Evolutionary conservation across 2,113 vertebrate species (phyloP), one percentile per base, ranked within the genome.

Genomic region (Chelonoidis abingdonii): DNA sequence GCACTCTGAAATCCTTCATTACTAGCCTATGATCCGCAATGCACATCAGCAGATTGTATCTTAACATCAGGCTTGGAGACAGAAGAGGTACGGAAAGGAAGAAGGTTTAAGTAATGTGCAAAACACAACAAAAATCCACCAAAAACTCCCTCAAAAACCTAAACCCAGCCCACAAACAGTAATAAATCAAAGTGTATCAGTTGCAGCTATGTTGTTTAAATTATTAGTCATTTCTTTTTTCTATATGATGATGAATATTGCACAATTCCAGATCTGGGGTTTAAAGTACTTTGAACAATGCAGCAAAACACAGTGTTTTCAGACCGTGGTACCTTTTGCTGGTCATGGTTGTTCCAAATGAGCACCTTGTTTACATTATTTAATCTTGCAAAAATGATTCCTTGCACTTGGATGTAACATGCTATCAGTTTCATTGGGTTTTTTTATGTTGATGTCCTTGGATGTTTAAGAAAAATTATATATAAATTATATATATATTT

Each of bases 311-410:
- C 89, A 44, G 88, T 92, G 95, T 97, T 94, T 95, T 93, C 90
- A 95, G 96, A 97, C 95, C 96, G 92, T 86, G 93, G 94, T 88
- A 86, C 95, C 92, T 89, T 95, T 96, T 21, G 53, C 96, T 90
- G 88, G 96, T 97, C 96, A 8, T 96, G 96, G 95, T 89, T 91
- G 88, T 94, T 96, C 97, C 95, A 92, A 78, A 90, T 27, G 69
- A 96, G 84, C 94, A 91, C 96, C 89, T 98, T 98, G 98, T 98
- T 98, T 98, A 98, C 98, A 98, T 97, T 93, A 97, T 98, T 97
- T 97, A 97, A 98, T 97, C 97, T 98, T 97, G 98, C 98, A 98
- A 98, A 98, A 98, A 97, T 95, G 96, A 97, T 97, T 97, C 96
- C 85, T 96, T 98, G 98, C 98, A 97, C 97, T 98, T 98, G 97